A percentile compares a stretch with the other conserved stretches of the same genome.
phyloP scores from a whole-genome alignment of 1,140 invertebrate genomes.

The Dinoponera quadriceps region DNA sequence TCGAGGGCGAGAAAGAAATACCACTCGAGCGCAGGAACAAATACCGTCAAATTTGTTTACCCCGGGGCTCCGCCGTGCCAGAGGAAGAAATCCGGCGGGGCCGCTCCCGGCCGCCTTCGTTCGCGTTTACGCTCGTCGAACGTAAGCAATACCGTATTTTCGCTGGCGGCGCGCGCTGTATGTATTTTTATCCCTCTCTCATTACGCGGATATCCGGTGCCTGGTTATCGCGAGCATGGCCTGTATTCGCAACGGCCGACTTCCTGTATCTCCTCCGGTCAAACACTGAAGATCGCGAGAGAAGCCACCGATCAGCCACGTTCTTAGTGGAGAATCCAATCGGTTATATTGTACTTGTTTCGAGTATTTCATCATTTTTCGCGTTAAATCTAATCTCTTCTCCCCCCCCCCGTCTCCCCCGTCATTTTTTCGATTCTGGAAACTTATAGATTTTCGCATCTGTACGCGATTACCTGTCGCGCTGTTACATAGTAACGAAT shows the following conservation, averaged over 20 bases:
- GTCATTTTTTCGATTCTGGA: too few relatives aligned
- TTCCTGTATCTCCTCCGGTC: not conserved
- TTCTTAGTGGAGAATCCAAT: too few relatives aligned
- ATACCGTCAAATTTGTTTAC: constrained; percentile 70
- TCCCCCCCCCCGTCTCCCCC: too few relatives aligned
- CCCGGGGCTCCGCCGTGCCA: not conserved
- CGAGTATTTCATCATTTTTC: too few relatives aligned
- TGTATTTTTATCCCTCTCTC: constrained; percentile 15
- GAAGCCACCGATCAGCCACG: too few relatives aligned
- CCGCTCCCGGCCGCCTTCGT: too few relatives aligned
- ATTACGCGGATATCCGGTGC: constrained; percentile 42
- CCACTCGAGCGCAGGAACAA: constrained; percentile 70
- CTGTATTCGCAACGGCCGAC: constrained; percentile 24
- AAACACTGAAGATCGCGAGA: not conserved
- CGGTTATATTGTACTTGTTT: too few relatives aligned
- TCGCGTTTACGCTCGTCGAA: not conserved
- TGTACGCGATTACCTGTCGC: too few relatives aligned
- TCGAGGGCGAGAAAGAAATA: constrained; percentile 64
- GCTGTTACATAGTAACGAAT: constrained; percentile 2
- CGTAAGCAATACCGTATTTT: constrained; percentile 5
- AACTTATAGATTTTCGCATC: too few relatives aligned
- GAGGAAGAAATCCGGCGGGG: constrained; percentile 30
- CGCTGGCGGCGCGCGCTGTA: not conserved
- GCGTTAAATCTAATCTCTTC: too few relatives aligned
- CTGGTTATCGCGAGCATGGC: constrained; percentile 8